Evolutionary conservation across 2,888 invertebrate genomes (phyloP).

Genomic region (Proisotoma minuta): DNA sequence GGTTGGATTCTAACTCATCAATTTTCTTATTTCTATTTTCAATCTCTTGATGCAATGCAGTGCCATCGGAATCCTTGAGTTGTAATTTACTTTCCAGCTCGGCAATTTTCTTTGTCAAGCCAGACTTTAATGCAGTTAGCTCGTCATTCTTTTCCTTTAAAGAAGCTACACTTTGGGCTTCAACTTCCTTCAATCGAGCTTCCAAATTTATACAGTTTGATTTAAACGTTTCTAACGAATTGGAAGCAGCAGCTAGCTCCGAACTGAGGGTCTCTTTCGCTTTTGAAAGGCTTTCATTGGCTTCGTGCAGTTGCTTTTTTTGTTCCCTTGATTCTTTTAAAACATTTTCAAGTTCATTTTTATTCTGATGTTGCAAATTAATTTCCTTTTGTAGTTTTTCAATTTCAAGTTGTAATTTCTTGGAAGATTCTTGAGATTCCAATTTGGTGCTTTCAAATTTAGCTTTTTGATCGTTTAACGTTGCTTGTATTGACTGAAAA

Average conservation of each 20-base stretch:
- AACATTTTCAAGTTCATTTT: slow-evolving; percentile 22
- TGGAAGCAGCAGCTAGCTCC: neutral
- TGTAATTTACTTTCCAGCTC: too few species aligned
- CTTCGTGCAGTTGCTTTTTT: slow-evolving; percentile 17
- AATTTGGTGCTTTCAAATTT: slow-evolving; percentile 14
- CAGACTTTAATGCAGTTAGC: too few species aligned
- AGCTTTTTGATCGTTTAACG: slow-evolving; percentile 39
- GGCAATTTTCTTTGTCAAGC: neutral
- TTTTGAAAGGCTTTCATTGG: neutral
- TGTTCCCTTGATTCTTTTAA: slow-evolving; percentile 18
- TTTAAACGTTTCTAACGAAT: neutral
- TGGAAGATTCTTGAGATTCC: slow-evolving; percentile 48
- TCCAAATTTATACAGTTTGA: slow-evolving; percentile 13
- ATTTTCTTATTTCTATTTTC: too few species aligned
- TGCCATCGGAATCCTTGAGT: too few species aligned
- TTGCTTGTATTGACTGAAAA: slow-evolving; percentile 37
- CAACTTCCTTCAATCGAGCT: slow-evolving; percentile 25
- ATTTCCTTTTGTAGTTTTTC: slow-evolving; percentile 26
- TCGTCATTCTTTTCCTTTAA: too few species aligned
- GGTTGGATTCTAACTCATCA: too few species aligned
- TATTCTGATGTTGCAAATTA: slow-evolving; percentile 18
- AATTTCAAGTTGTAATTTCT: slow-evolving; percentile 45
- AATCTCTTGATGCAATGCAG: too few species aligned
- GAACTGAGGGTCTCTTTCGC: neutral
- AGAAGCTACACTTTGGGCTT: too few species aligned